Evolutionary conservation across 2,888 invertebrate species (phyloP).

Genomic region (Zele albiditarsus): DNA sequence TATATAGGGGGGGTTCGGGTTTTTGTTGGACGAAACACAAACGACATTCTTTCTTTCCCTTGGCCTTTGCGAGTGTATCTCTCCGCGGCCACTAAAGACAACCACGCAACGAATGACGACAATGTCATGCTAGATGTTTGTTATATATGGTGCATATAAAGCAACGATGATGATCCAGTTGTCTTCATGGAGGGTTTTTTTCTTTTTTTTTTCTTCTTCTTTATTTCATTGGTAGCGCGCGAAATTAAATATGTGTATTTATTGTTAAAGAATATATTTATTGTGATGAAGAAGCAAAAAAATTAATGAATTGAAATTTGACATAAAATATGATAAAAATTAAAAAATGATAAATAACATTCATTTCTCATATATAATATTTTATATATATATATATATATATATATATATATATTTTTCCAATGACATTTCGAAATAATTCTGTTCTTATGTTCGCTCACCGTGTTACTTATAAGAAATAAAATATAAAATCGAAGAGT

Average conservation of each 20-base stretch:
- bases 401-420: too few species aligned
- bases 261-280: too few species aligned
- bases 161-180: neutral
- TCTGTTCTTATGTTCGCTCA: too few species aligned
- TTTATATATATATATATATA: too few species aligned
- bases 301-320: too few species aligned
- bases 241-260: too few species aligned
- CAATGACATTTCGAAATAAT: too few species aligned
- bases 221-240: neutral
- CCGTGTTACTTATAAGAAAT: too few species aligned
- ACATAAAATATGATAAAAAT: too few species aligned
- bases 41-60: constrained; percentile 60
- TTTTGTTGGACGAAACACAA: constrained; percentile 57
- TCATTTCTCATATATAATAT: too few species aligned
- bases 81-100: constrained; percentile 31
- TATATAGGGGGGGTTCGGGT: constrained; percentile 53
- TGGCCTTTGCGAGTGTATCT: constrained; percentile 46
- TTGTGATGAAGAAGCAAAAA: too few species aligned
- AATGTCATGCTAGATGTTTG: neutral
- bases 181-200: neutral
- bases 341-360: too few species aligned
- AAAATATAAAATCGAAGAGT: neutral
- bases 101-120: constrained; percentile 1
- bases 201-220: neutral
- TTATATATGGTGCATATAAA: constrained; percentile 12